Evolutionary conservation across 2,113 vertebrate species (phyloP), one percentile per base, ranked within the genome.

Genomic region (Aspiorhynchus laticeps): DNA sequence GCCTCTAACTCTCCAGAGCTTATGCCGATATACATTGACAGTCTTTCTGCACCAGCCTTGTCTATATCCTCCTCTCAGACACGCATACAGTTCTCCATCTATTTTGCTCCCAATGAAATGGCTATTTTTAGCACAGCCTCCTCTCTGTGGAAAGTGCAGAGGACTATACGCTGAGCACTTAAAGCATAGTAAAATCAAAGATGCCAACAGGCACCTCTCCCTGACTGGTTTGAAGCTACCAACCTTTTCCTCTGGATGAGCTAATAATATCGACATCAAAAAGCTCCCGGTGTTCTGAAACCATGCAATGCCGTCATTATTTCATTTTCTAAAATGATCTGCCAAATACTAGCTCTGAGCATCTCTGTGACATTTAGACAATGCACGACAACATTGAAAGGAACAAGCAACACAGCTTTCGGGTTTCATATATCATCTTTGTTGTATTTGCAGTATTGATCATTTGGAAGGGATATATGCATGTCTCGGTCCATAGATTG

Each of bases 401-500:
- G 21, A 71, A 53, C 19, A 86, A 31, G 33, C 19, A 51, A 73
- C 43, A 86, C 86, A 80, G 33, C 69, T 80, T 65, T 91, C 87
- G 73, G 88, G 59, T 92, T 92, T 87, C 88, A 89, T 93, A 90
- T 92, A 91, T 93, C 94, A 91, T 92, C 90, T 93, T 94, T 94
- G 90, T 92, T 94, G 89, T 92, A 93, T 88, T 93, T 91, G 90
- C 90, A 91, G 91, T 89, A 93, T 93, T 93, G 89, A 92, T 89
- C 89, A 92, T 93, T 93, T 93, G 91, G 87, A 92, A 93, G 87
- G 91, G 89, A 91, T 92, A 94, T 91, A 93, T 92, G 91, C 87
- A 91, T 90, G 89, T 88, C 88, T 91, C 91, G 88, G 71, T 91
- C 89, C 91, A 91, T 83, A 93, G 94, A 95, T 94, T 95, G 93